phyloP scores from a whole-genome alignment of 2,113 vertebrate genomes.

The Leptocoma aspasia region DNA sequence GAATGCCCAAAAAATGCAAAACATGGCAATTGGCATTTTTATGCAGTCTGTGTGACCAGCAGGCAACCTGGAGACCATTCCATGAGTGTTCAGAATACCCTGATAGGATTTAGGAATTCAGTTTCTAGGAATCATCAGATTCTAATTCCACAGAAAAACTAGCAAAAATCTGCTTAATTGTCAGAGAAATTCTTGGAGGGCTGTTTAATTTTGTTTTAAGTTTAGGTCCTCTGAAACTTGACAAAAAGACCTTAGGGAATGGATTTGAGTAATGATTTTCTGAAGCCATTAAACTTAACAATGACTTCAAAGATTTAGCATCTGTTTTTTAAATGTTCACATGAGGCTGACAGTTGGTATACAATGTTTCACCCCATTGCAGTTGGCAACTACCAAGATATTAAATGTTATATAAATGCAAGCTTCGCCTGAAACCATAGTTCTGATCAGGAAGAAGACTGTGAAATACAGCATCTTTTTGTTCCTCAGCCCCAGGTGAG shows the following conservation, averaged over 20 bases:
- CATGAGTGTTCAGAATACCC: background rate
- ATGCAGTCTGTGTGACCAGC: background rate
- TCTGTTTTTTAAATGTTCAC: constrained; percentile 54
- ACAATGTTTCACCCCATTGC: constrained; percentile 13
- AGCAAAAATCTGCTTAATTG: background rate
- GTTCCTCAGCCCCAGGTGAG: background rate
- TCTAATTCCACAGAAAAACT: background rate
- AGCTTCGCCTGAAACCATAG: background rate
- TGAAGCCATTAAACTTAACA: constrained; percentile 63
- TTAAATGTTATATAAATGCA: constrained; percentile 17
- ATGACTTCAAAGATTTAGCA: constrained; percentile 65
- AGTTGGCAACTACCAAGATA: constrained; percentile 39
- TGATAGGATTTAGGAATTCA: background rate
- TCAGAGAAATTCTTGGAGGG: constrained; percentile 8
- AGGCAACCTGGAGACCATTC: background rate
- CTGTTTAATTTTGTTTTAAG: constrained; percentile 6
- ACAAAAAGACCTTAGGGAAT: constrained; percentile 53
- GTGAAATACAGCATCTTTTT: background rate
- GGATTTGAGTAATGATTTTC: constrained; percentile 58
- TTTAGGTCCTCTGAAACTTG: constrained; percentile 23
- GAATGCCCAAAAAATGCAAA: background rate
- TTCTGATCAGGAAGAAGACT: background rate
- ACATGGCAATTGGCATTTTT: background rate
- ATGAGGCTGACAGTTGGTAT: constrained; percentile 56
- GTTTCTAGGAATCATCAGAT: background rate